Base-by-base conservation (phyloP, 2,888 invertebrate species). In the Drosophila setosimentum region DNA sequence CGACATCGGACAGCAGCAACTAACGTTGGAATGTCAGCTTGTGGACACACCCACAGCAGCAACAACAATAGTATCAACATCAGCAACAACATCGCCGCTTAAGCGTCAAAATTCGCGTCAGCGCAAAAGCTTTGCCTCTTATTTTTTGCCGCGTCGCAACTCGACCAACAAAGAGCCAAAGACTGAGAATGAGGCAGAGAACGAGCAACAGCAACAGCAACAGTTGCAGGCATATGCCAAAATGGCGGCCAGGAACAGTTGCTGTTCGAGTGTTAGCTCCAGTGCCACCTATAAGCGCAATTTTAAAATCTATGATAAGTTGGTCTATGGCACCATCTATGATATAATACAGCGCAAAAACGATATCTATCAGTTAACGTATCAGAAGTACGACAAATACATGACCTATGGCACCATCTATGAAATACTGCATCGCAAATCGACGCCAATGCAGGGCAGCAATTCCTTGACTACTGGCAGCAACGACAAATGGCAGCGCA, bases 331-430 rank as follows among this genome's bases (percentile, higher is more conserved):
- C 53, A 93, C 93, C 49, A 93, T 93, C 69, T 93, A 93, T 79
- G 93, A 93, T 74, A 93, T 93, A 33, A 93, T 93, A 37, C 93
- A 93, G 77, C 91, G 92, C 16, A 93, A 93, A 75, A 93, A 93
- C 54, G 93, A 93, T 78, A 92, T 92, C 33, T 93, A 92, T 80
- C 91, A 91, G 72, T 70, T 92, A 78, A 92, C 92, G 16, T 92
- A 92, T 79, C 92, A 92, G 67, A 93, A 93, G 65, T 93, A 93
- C 73, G 93, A 93, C 81, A 93, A 93, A 64, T 93, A 93, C 73
- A 93, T 93, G 93, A 93, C 93, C 33, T 93, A 93, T 71, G 93
- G 93, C 64, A 93, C 93, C 55, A 93, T 93, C 62, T 93, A 93
- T 77, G 93, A 93, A 80, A 93, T 93, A 76, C 69, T 93, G 45